A percentile compares a stretch with the other conserved stretches of the same genome.
Evolutionary conservation across 2,888 invertebrate species (phyloP).

Genomic region (Orthosia cruda): DNA sequence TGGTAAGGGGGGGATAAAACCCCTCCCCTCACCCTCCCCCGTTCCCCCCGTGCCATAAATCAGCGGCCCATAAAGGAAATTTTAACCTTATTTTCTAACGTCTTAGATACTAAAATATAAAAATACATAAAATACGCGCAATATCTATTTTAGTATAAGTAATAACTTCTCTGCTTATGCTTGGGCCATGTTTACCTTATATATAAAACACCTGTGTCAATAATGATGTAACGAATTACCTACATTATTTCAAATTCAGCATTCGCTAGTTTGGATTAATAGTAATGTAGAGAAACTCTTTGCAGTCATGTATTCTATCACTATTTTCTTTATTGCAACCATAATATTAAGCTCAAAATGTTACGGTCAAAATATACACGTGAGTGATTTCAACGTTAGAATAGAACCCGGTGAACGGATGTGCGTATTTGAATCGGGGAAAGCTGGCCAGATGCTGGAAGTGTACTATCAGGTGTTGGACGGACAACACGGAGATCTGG

Average conservation of each 20-base stretch:
- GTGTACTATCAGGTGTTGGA: conserved; percentile 93
- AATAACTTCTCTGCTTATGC: no score
- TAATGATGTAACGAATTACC: conserved; percentile 41
- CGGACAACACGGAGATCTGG: conserved; percentile 96
- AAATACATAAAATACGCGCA: no score
- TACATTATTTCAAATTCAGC: conserved; percentile 8
- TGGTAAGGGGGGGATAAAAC: no score
- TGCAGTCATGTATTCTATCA: conserved; percentile 45
- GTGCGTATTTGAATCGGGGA: conserved; percentile 84
- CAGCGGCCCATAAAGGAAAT: no score
- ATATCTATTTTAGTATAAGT: no score
- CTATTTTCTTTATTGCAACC: conserved; percentile 44
- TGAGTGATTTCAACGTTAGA: conserved; percentile 84
- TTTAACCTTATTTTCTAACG: no score
- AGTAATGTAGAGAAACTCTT: conserved; percentile 6
- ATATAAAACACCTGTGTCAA: conserved; percentile 66
- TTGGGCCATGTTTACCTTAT: background rate
- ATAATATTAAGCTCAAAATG: conserved; percentile 63
- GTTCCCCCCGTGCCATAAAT: no score
- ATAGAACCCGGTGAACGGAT: conserved; percentile 84
- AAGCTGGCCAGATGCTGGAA: conserved; percentile 84
- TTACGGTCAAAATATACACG: conserved; percentile 74
- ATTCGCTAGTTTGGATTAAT: conserved; percentile 18
- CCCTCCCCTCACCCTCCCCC: no score
- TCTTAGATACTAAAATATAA: no score